Evolutionary conservation across 2,888 invertebrate genomes (phyloP).

Genomic region (Homarus gammarus): DNA sequence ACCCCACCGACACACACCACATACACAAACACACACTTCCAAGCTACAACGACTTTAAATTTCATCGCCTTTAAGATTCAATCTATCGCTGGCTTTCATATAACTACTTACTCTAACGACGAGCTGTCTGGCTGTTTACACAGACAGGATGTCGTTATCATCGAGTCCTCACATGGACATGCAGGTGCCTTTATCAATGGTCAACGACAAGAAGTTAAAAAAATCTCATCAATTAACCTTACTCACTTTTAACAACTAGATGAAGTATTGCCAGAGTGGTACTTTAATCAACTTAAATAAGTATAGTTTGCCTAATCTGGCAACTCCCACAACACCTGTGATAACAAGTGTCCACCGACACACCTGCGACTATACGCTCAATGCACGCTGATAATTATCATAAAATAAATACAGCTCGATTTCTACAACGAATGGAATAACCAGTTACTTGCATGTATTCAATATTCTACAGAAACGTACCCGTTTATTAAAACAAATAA

Average conservation of each 20-base stretch:
- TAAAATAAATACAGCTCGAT: too few species aligned
- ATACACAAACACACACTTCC: too few species aligned
- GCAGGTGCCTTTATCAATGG: neutral
- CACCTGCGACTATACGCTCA: neutral
- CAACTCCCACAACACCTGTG: conserved; percentile 17
- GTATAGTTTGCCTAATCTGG: conserved; percentile 5
- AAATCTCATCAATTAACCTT: too few species aligned
- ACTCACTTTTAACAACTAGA: too few species aligned
- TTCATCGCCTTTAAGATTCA: neutral
- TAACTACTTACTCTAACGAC: neutral
- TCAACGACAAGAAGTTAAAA: neutral
- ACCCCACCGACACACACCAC: neutral
- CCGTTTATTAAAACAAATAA: too few species aligned
- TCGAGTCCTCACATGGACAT: neutral
- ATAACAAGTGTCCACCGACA: conserved; percentile 7
- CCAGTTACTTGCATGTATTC: too few species aligned
- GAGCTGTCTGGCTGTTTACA: neutral
- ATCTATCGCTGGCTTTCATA: neutral
- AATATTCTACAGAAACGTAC: too few species aligned
- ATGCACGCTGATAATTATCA: too few species aligned
- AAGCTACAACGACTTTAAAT: neutral
- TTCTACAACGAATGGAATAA: too few species aligned
- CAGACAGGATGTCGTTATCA: neutral
- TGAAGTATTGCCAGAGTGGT: too few species aligned
- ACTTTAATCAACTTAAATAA: too few species aligned